Base-by-base conservation (phyloP, 2,888 invertebrate species). In the Eupithecia pulchellata region DNA sequence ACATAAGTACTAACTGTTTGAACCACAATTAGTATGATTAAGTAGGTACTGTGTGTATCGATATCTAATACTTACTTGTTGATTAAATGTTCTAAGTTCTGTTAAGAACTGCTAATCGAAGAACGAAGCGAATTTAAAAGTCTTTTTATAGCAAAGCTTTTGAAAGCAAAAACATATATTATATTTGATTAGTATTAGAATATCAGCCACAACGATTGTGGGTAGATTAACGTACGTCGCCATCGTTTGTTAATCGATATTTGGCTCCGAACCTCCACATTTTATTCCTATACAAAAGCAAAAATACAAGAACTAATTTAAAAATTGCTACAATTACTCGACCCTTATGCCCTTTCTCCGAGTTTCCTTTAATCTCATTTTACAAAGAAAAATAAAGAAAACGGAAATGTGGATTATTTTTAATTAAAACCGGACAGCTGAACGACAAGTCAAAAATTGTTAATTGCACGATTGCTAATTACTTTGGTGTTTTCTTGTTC, bases 361-460 rank as follows among this genome's bases (percentile, higher is more conserved):
- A 47, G 42, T 47, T 36, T 25, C 8, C 17, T 62, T 62, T 27
- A 62, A 39, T 62, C 62, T 36, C 39, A 39, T 62, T 62, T 27
- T 0, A 0, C 1, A 64, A 30, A 14, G 0, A 25, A 52, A 64
- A 25, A 8, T 14, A 64, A 47, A 14, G 11, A 32, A 52, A 64
- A 52, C 30, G 14, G 25, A 52, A 29, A 20, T 47, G 27, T 30
- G 47, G n/a, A 36, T 61, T 52, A 52, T 64, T 32, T 62, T 30
- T 64, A 64, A 64, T 64, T 64, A 32, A 64, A 64, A 64, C 32
- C 9, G 62, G 17, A 9, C n/a, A 34, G 60, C 60, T 34, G 20
- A 61, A 25, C 60, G 42, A 30, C 17, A 32, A 52, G 52, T 8
- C 6, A 52, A 32, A 29, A 63, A 42, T 64, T 32, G 30, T 64